Conservation (phyloP, 2,113 vertebrate species). For the Psilopogon haemacephalus region DNA sequence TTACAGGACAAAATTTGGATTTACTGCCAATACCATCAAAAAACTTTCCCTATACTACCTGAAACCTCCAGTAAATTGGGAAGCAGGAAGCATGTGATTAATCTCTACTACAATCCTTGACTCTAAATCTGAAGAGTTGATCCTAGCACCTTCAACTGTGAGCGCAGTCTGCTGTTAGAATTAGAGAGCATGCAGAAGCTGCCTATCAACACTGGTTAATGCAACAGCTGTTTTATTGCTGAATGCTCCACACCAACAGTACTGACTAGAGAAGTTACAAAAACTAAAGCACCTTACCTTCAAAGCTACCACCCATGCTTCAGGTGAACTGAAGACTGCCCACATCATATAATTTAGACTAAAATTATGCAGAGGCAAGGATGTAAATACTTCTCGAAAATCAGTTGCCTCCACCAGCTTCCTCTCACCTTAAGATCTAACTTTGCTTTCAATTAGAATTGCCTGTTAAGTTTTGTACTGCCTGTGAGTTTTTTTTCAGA, state of each 20-base stretch:
- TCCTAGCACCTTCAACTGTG: not conserved
- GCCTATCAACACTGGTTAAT: not conserved
- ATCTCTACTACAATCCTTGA: not conserved
- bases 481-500: not conserved
- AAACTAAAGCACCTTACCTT: not conserved
- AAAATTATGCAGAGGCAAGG: not conserved
- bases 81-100: not conserved
- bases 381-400: not conserved
- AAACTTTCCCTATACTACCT: not conserved
- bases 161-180: not conserved
- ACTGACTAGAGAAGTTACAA: not conserved
- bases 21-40: not conserved
- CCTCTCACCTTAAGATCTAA: not conserved
- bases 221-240: not conserved
- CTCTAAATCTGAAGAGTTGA: not conserved
- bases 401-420: not conserved
- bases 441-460: not conserved
- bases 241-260: not conserved
- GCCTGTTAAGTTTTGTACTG: not conserved
- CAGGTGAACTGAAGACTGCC: not conserved
- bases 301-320: not conserved
- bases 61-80: not conserved
- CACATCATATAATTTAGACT: not conserved
- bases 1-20: not conserved
- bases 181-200: not conserved